phyloP scores from a whole-genome alignment of 2,113 vertebrate species.

The Dunckerocampus dactyliophorus region DNA sequence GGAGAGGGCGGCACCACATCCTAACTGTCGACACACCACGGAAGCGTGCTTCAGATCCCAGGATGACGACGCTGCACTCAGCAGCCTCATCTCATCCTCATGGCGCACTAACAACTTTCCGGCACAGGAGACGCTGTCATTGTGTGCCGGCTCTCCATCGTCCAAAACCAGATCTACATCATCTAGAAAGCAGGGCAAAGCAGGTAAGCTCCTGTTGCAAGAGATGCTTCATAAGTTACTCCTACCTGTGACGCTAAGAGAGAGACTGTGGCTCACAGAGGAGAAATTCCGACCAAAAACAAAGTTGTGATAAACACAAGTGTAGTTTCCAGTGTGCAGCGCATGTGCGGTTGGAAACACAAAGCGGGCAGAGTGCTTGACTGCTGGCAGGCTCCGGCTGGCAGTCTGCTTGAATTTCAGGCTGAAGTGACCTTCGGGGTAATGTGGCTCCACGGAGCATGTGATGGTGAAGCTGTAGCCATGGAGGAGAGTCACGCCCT shows the following conservation, averaged over 20 bases:
- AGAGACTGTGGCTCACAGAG: conserved; percentile 11
- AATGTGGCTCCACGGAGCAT: conserved; percentile 21
- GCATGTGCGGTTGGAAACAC: neutral
- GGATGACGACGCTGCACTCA: neutral
- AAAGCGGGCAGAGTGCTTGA: conserved; percentile 20
- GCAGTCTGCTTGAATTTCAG: conserved; percentile 4
- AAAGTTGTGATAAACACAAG: conserved; percentile 29
- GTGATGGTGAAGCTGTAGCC: conserved; percentile 8
- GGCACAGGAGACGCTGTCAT: neutral
- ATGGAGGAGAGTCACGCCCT: neutral
- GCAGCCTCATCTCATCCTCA: rapidly evolving
- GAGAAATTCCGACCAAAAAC: conserved; percentile 12
- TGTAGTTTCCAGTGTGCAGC: conserved; percentile 6
- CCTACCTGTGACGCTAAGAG: neutral
- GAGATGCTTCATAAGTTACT: neutral
- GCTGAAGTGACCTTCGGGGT: conserved; percentile 20
- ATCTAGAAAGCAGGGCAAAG: neutral
- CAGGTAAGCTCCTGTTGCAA: neutral
- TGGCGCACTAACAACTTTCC: neutral
- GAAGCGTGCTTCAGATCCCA: conserved; percentile 28
- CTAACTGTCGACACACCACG: conserved; percentile 24
- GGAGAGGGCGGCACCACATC: conserved; percentile 3
- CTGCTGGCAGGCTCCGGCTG: conserved; percentile 5
- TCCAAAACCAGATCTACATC: neutral
- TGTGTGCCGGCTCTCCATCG: neutral